Evolutionary conservation across 2,113 vertebrate genomes (phyloP).

Genomic region (Platysteira castanea): DNA sequence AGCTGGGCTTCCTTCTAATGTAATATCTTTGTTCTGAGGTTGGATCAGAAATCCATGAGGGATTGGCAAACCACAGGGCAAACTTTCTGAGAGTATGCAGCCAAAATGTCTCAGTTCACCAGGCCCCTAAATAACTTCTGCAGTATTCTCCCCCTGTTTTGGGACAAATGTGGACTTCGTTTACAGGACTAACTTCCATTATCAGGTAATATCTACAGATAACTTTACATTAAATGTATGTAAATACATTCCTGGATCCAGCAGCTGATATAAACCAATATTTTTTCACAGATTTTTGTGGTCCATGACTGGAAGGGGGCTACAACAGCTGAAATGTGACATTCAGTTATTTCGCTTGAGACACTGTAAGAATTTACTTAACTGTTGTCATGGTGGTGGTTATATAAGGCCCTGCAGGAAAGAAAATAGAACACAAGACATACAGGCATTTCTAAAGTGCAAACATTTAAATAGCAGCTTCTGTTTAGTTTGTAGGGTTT

Average conservation of each 20-base stretch:
- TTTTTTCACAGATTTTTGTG: background rate
- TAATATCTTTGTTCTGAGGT: background rate
- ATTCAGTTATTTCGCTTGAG: background rate
- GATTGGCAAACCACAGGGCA: background rate
- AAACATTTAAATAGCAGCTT: background rate
- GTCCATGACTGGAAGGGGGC: background rate
- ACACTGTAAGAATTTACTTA: background rate
- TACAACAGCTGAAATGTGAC: background rate
- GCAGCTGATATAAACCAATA: background rate
- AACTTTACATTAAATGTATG: background rate
- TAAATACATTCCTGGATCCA: background rate
- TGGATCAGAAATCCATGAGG: background rate
- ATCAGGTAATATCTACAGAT: background rate
- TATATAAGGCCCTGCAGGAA: background rate
- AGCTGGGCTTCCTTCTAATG: background rate
- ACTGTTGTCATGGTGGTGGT: background rate
- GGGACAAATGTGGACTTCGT: background rate
- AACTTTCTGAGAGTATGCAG: background rate
- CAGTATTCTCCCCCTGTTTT: background rate
- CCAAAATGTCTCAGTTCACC: background rate
- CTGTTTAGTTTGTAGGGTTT: background rate
- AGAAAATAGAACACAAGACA: background rate
- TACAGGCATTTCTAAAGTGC: background rate
- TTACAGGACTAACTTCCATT: background rate
- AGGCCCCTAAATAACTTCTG: background rate